Evolutionary conservation across 1,140 invertebrate genomes (phyloP), one percentile per base, ranked within the genome.

Genomic region (Lepidurus arcticus): DNA sequence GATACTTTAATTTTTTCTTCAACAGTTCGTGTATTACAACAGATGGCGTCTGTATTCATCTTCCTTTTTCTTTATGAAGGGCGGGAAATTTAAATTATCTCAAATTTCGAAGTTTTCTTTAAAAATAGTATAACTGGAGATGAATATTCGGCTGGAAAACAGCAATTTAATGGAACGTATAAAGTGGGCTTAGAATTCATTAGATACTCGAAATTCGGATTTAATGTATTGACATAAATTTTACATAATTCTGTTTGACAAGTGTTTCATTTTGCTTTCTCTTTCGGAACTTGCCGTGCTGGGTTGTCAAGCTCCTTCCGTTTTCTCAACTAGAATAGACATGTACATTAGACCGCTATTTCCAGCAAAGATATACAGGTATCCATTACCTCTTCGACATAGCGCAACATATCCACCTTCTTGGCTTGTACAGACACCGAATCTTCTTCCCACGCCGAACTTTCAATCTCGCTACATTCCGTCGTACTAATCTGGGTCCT

Each of bases 401-500:
- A 65, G 13, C 53, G 53, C 13, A 65, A 21, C 53, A 65, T 9
- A 65, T 65, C 53, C n/a, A 65, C 53, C 13, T 65, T 65, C 53
- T 65, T 65, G 16, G 53, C 53, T 21, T 65, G 53, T 16, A 65
- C 53, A n/a, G 53, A 65, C 13, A 65, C 53, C 16, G 53, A 1
- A 0, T 65, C 53, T 10, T 65, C 53, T 21, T 65, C 53, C 53
- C 53, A 9, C 6, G 53, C 53, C 16, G 53, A 65, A 16, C 53
- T 65, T 65, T 65, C 53, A 7, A 65, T 65, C 53, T 65, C 53
- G 53, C 53, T 65, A 65, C 53, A 65, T 65, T 65, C 53, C 21
- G 53, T 65, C 21, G 53, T 65, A 21, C n/a, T 65, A n/a, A 65
- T 21, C 13, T 65, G 53, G 53, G 53, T 65, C 21, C 8, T 65